phyloP scores from a whole-genome alignment of 2,888 invertebrate genomes.

The Archips crataeganus region DNA sequence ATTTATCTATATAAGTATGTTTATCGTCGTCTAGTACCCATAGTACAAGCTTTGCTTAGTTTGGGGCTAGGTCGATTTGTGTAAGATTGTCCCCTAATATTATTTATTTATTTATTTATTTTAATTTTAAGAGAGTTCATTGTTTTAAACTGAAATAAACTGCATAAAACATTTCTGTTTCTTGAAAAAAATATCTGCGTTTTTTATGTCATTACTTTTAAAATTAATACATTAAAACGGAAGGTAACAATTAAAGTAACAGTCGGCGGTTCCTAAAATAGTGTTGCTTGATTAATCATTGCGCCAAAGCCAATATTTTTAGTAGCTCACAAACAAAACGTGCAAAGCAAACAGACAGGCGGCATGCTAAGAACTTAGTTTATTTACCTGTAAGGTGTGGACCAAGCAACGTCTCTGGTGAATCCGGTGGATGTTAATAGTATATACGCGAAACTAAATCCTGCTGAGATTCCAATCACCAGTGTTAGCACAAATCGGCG shows the following conservation, averaged over 20 bases:
- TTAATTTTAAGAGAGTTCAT: too few relatives aligned
- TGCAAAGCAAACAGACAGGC: conserved; percentile 49
- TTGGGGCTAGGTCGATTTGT: too few relatives aligned
- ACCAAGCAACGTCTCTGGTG: conserved; percentile 74
- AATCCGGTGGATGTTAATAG: conserved; percentile 87
- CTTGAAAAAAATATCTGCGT: too few relatives aligned
- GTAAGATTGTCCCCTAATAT: too few relatives aligned
- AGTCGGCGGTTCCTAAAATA: not conserved
- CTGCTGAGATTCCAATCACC: conserved; percentile 90
- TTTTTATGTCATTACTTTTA: not conserved
- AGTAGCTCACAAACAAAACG: conserved; percentile 22
- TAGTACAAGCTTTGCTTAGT: too few relatives aligned
- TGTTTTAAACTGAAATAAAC: too few relatives aligned
- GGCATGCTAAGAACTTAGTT: conserved; percentile 59
- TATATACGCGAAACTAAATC: conserved; percentile 92
- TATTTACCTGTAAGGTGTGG: conserved; percentile 78
- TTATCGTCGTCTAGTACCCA: too few relatives aligned
- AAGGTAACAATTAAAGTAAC: not conserved
- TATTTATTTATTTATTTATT: too few relatives aligned
- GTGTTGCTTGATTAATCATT: not conserved
- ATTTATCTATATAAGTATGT: too few relatives aligned
- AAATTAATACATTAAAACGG: not conserved
- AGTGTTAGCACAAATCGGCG: conserved; percentile 90
- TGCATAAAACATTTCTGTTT: too few relatives aligned
- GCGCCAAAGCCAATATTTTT: not conserved